phyloP scores from a whole-genome alignment of 1,140 invertebrate genomes.

The Melitaea cinxia region DNA sequence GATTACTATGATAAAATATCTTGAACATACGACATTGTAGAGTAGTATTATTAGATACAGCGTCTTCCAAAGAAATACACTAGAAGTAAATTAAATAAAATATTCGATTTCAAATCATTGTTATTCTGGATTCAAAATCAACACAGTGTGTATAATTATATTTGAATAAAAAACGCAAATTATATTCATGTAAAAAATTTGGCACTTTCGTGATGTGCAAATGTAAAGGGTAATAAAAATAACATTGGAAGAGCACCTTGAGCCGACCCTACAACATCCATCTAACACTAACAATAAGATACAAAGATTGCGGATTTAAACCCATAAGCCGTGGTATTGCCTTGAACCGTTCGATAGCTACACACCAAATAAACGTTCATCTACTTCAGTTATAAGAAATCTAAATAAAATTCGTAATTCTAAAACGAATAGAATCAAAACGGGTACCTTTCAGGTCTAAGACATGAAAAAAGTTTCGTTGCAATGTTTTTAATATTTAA shows the following conservation, averaged over 20 bases:
- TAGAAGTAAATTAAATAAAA: too few species aligned
- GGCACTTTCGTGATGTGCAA: slow-evolving; percentile 21
- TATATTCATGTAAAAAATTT: slow-evolving; percentile 28
- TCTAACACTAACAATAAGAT: not conserved
- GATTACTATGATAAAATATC: slow-evolving; percentile 11
- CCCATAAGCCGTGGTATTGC: slow-evolving; percentile 3
- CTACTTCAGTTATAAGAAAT: not conserved
- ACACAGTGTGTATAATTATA: not conserved
- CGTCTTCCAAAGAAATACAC: slow-evolving; percentile 20
- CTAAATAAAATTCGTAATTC: not conserved
- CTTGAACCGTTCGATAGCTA: not conserved
- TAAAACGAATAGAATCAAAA: not conserved
- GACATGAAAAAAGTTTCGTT: slow-evolving; percentile 21
- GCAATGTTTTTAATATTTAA: slow-evolving; percentile 11
- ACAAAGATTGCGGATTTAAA: slow-evolving; percentile 4
- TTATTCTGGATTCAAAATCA: not conserved
- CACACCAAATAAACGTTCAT: not conserved
- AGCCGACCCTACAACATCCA: slow-evolving; percentile 13
- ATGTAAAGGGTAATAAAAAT: slow-evolving; percentile 8
- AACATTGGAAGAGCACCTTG: slow-evolving; percentile 26
- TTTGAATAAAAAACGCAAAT: not conserved
- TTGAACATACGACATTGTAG: not conserved
- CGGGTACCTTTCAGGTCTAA: too few species aligned
- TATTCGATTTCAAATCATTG: too few species aligned
- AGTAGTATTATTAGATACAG: slow-evolving; percentile 14